Conservation (phyloP, 2,113 vertebrate species). For the Rhinolophus sinicus region DNA sequence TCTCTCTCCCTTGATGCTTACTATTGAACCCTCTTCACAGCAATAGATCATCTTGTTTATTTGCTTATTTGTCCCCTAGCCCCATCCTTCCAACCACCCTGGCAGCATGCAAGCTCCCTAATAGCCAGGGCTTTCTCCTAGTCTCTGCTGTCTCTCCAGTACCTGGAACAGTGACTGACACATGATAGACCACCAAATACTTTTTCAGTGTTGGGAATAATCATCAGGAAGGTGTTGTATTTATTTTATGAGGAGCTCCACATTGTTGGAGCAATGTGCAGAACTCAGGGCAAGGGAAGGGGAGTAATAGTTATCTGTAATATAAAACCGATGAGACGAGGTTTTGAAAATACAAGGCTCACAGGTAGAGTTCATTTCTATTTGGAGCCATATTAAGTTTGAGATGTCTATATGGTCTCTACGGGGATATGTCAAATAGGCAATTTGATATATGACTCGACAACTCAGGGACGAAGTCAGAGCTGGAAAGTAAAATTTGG, state of each 20-base stretch:
- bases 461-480: not conserved
- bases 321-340: slow-evolving; percentile 2
- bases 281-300: not conserved
- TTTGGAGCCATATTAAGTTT: not conserved
- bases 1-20: not conserved
- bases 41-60: not conserved
- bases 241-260: not conserved
- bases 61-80: not conserved
- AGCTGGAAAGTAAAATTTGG: not conserved
- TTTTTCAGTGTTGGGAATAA: not conserved
- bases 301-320: not conserved
- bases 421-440: not conserved
- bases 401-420: not conserved
- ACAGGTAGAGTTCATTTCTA: not conserved
- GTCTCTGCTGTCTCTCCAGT: not conserved
- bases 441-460: not conserved
- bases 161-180: not conserved
- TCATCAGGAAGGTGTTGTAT: not conserved
- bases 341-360: slow-evolving; percentile 34
- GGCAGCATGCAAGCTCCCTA: not conserved
- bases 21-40: not conserved
- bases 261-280: slow-evolving; percentile 10
- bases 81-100: not conserved
- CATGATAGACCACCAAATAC: not conserved
- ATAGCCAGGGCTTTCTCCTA: not conserved